A percentile compares a stretch with the other conserved stretches of the same genome.
phyloP scores from a whole-genome alignment of 1,140 invertebrate species.

The Ceratitis capitata region DNA sequence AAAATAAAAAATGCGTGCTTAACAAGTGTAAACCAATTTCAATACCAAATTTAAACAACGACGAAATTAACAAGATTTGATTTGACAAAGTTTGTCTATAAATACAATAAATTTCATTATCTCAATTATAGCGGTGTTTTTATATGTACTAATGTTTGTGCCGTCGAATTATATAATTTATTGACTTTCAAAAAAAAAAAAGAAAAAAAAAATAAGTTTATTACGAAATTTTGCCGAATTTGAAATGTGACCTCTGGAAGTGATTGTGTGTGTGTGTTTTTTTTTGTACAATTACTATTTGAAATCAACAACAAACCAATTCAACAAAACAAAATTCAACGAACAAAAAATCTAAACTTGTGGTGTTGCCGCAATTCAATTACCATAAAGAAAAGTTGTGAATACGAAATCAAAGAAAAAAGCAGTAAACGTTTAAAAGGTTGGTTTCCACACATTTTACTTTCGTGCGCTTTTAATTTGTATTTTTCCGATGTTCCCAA shows the following conservation, averaged over 20 bases:
- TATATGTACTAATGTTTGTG: constrained; percentile 1
- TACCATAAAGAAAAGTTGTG: background rate
- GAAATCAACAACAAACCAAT: background rate
- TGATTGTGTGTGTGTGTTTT: background rate
- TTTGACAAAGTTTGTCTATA: too few species aligned
- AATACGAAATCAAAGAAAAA: background rate
- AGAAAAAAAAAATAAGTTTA: too few species aligned
- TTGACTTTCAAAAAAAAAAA: background rate
- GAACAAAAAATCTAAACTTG: background rate
- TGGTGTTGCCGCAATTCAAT: background rate
- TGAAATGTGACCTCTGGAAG: background rate
- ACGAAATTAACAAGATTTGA: background rate
- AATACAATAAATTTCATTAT: too few species aligned
- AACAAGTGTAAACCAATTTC: background rate
- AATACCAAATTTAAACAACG: background rate
- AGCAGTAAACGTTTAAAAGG: constrained; percentile 27
- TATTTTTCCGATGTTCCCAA: background rate
- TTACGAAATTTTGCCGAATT: background rate
- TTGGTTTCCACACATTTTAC: background rate
- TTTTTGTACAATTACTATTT: background rate
- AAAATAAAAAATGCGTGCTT: background rate
- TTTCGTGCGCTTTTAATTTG: background rate
- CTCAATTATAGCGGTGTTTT: too few species aligned
- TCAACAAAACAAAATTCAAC: constrained; percentile 9
- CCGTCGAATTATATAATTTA: background rate